Evolutionary conservation across 30 jellyfish, hydroid and myxozoan genomes (phyloP).

Genomic region (Pelagia noctiluca): DNA sequence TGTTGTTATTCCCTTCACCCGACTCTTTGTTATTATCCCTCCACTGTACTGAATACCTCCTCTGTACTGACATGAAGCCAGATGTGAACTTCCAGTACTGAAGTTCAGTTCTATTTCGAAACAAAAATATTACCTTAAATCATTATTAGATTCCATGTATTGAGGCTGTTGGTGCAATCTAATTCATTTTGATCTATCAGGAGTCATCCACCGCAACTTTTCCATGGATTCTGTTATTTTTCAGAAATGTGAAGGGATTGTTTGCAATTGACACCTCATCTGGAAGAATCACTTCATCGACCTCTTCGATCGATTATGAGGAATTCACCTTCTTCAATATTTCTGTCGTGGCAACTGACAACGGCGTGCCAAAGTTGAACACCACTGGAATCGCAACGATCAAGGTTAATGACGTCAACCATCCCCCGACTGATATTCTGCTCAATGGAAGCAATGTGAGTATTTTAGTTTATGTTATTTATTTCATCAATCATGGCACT

Average conservation of each 20-base stretch:
- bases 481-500: not conserved
- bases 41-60: no score
- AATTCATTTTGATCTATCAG: no score
- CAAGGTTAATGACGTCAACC: constrained; percentile 72
- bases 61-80: no score
- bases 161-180: no score
- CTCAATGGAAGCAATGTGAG: constrained; percentile 57
- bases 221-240: no score
- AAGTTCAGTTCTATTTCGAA: no score
- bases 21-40: no score
- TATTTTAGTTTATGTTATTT: not conserved
- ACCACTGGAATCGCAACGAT: constrained; percentile 49
- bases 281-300: constrained; percentile 51
- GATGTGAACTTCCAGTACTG: no score
- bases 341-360: constrained; percentile 72
- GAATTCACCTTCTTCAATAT: constrained; percentile 32
- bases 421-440: constrained; percentile 78
- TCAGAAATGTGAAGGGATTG: constrained; percentile 17
- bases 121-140: no score
- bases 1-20: no score
- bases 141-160: no score
- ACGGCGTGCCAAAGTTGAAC: constrained; percentile 70
- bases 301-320: constrained; percentile 63
- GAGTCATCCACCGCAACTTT: no score
- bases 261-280: constrained; percentile 58